Evolutionary conservation across 2,888 invertebrate species (phyloP), one percentile per base, ranked within the genome.

Genomic region (Mermis nigrescens): DNA sequence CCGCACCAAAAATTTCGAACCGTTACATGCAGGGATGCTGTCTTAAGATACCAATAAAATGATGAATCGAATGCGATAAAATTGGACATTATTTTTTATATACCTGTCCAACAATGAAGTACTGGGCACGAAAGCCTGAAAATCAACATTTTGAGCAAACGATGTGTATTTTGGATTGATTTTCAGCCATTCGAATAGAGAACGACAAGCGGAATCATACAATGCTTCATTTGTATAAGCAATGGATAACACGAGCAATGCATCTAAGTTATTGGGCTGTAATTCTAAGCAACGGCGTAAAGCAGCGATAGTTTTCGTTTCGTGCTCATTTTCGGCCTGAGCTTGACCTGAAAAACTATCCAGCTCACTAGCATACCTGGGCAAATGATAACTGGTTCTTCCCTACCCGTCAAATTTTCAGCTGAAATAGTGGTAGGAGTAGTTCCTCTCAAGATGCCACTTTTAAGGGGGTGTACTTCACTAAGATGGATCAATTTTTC

Each of bases 301-400:
- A 0, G 95, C 95, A 53, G 85, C 82, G 68, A 98, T 95, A 12
- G 91, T 91, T 66, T 82, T 79, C 1, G 86, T 85, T 75, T 98
- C 95, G 76, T 83, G 91, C 77, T 99, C 98, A 77, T 98, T 98
- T 78, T 95, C 91, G 46, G 95, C 90, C 74, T 94, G 92, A 31
- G 90, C 85, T 57, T 84, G 58, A n/a, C 71, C 71, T 54, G 92
- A n/a, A 76, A 38, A 85, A 76, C 63, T 84, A 81, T 92, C 92
- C 92, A 1, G 84, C 70, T 74, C 87, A 60, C 2, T 1, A 60
- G 24, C 15, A 57, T 4, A 3, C 28, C 24, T n/a, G 28, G 2
- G 22, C 12, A 59, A 19, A 57, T 1, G 1, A 31, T 38, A 19
- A 57, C 24, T 52, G 22, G 12, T 52, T 52, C 26, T 15, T n/a